Conservation (phyloP, 2,797 vertebrate species). For the Sebastes nivosus region DNA sequence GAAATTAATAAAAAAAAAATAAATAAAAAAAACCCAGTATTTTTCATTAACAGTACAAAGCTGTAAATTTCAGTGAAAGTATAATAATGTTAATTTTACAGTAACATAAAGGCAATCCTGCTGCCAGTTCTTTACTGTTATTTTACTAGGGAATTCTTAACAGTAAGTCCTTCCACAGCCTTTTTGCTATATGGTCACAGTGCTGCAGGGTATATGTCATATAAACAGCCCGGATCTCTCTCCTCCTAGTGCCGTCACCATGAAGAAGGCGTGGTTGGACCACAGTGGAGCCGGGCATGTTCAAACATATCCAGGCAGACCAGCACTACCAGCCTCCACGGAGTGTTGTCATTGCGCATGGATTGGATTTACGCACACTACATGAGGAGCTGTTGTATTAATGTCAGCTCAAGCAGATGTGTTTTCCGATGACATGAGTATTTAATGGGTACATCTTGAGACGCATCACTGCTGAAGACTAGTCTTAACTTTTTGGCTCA, state of each 20-base stretch:
- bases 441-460: constrained; percentile 21
- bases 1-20: too few species aligned
- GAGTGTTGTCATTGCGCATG: constrained; percentile 12
- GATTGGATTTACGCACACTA: background rate
- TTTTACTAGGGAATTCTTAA: too few species aligned
- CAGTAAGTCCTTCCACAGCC: too few species aligned
- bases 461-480: background rate
- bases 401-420: background rate
- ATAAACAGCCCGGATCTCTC: constrained; percentile 37
- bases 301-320: constrained; percentile 84
- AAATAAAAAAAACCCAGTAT: too few species aligned
- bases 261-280: constrained; percentile 70
- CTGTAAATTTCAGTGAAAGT: too few species aligned
- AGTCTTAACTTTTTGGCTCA: background rate
- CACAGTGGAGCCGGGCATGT: constrained; percentile 82
- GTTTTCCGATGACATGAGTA: background rate
- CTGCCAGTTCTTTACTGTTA: too few species aligned
- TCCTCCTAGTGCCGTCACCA: constrained; percentile 55
- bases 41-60: too few species aligned
- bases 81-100: too few species aligned
- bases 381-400: too few species aligned
- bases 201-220: constrained; percentile 12
- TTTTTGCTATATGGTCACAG: too few species aligned
- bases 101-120: too few species aligned
- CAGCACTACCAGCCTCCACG: constrained; percentile 31